Evolutionary conservation across 1,140 invertebrate genomes (phyloP), one percentile per base, ranked within the genome.

Genomic region (Brachystomella parvula): DNA sequence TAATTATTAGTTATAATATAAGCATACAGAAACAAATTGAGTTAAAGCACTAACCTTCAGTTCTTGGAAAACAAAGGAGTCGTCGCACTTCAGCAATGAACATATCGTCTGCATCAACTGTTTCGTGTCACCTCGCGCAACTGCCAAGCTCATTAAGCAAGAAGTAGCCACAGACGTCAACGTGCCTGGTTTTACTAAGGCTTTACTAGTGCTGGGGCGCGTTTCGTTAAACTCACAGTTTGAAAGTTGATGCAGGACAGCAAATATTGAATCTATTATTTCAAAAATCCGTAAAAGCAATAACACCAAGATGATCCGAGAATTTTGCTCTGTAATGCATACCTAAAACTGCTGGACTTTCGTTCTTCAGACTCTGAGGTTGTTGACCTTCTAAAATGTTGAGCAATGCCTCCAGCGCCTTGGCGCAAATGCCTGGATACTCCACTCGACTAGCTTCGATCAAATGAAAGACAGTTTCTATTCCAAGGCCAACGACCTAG

Each of bases 121-220:
- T 32, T 92, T 91, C n/a, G 93, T 94, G 75, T 96, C 90, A 1
- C 94, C 94, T 64, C 90, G 80, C 1, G 93, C 92, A n/a, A 96
- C 88, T 30, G 92, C 90, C 53, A 97, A 80, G 65, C 90, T 91
- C 31, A 97, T 82, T 1, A 98, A 81, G 75, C 92, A 94, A 2
- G 92, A 88, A 78, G 91, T 94, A 47, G 92, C 90, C 62, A 94
- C 83, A 29, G 91, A 87, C 35, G 89, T 91, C 68, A 94, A 82
- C 66, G 84, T 84, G 72, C 82, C 84, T 21, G 85, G 57, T 47
- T 30, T 35, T 19, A 44, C 58, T 3, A 47, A 47, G 9, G 12
- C 44, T 59, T 57, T 63, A 53, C 71, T 72, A 21, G 58, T 66
- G 31, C 65, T 62, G 29, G 71, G n/a, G 65, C 44, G 63, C 32